Conservation (phyloP, 1,140 invertebrate genomes). For the Araneus ventricosus region DNA sequence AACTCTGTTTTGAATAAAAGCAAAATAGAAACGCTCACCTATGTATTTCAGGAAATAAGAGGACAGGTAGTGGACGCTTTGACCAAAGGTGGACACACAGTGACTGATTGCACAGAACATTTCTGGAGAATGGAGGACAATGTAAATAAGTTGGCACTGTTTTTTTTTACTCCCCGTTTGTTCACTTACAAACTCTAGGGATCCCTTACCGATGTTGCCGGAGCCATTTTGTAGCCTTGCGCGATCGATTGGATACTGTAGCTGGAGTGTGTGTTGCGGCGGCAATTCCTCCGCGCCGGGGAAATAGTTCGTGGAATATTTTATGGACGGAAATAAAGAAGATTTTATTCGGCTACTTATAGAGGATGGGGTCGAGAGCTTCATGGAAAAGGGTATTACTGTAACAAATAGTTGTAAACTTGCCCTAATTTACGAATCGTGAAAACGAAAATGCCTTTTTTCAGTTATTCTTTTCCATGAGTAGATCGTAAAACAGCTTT, state of each 20-base stretch:
- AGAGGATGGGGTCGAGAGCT: neutral
- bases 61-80: conserved; percentile 54
- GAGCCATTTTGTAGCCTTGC: conserved; percentile 70
- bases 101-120: conserved; percentile 59
- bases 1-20: neutral
- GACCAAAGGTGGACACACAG: conserved; percentile 62
- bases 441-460: neutral
- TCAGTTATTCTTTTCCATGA: no score
- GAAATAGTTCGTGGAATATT: conserved; percentile 29
- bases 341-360: conserved; percentile 19
- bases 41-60: conserved; percentile 49
- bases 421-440: neutral
- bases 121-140: conserved; percentile 36
- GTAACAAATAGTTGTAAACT: neutral
- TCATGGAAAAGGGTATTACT: neutral
- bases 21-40: conserved; percentile 18
- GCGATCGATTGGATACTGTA: conserved; percentile 52
- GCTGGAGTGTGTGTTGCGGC: conserved; percentile 25
- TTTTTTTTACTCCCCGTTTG: conserved; percentile 28
- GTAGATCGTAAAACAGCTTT: no score
- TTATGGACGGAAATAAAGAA: conserved; percentile 2
- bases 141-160: conserved; percentile 57
- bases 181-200: conserved; percentile 48
- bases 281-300: neutral
- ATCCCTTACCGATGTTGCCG: conserved; percentile 42